A percentile compares a stretch with the other conserved stretches of the same genome.
phyloP scores from a whole-genome alignment of 1,140 invertebrate species.

The Babylonia areolata region DNA sequence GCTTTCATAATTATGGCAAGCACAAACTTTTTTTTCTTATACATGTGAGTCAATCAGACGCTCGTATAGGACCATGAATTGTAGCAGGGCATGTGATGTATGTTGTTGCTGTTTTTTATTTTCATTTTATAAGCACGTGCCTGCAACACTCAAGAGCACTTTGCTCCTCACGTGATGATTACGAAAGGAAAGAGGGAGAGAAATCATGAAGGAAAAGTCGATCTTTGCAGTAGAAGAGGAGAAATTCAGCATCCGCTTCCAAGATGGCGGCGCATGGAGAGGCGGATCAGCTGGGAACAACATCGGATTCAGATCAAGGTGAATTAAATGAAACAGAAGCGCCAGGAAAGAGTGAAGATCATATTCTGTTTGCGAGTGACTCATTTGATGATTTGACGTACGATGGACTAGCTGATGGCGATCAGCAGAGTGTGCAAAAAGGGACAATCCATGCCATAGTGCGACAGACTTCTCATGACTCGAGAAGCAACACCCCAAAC shows the following conservation, averaged over 20 bases:
- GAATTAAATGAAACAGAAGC: constrained; percentile 62
- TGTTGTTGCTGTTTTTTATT: too few relatives aligned
- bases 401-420: constrained; percentile 46
- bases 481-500: constrained; percentile 38
- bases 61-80: too few relatives aligned
- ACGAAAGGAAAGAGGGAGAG: neutral
- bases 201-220: neutral
- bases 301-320: constrained; percentile 57
- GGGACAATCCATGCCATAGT: constrained; percentile 62
- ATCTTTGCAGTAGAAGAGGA: neutral
- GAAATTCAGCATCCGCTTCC: neutral
- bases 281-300: constrained; percentile 58
- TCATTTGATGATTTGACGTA: constrained; percentile 59
- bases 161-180: too few relatives aligned
- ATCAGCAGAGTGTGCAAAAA: constrained; percentile 35
- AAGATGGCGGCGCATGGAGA: constrained; percentile 61
- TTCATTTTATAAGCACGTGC: too few relatives aligned
- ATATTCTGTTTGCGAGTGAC: constrained; percentile 58
- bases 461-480: constrained; percentile 46
- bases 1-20: too few relatives aligned
- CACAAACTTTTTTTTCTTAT: too few relatives aligned
- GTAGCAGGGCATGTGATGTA: too few relatives aligned
- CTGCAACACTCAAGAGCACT: too few relatives aligned
- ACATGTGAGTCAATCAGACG: too few relatives aligned
- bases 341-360: constrained; percentile 51